These are phyloP conservation scores for Bovichtus diacanthus DNA, from an alignment of 2,797 vertebrate genomes.

Conservation along the genomic window DNA sequence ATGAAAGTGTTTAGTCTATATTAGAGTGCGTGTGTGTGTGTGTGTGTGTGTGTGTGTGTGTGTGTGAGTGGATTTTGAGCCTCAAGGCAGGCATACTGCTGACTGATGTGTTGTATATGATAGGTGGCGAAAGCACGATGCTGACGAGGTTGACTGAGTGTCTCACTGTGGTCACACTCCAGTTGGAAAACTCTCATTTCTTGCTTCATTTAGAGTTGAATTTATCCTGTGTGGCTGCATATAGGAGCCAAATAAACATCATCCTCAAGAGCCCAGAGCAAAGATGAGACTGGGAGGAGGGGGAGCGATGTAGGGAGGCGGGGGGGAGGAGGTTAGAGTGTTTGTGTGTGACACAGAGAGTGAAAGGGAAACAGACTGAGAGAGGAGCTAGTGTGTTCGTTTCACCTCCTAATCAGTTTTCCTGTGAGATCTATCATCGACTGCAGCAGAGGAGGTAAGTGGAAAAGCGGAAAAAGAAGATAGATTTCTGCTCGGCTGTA, in stretches of 20 bases:
- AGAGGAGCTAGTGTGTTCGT: conserved; percentile 65
- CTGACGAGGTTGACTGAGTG: conserved; percentile 54
- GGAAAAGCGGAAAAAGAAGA: conserved; percentile 44
- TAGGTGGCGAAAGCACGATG: conserved; percentile 44
- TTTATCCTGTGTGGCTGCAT: conserved; percentile 54
- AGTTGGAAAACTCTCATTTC: conserved; percentile 21
- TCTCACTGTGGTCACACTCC: conserved; percentile 38
- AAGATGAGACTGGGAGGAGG: conserved; percentile 57
- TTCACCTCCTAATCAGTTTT: conserved; percentile 82
- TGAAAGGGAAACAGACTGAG: conserved; percentile 57
- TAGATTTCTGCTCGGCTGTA: conserved; percentile 5
- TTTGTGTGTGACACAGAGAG: conserved; percentile 69
- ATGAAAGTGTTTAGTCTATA: conserved; percentile 43
- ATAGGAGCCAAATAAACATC: conserved; percentile 76
- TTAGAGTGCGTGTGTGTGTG: conserved; percentile 40
- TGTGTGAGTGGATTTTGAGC: conserved; percentile 40
- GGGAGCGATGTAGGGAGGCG: conserved; percentile 10
- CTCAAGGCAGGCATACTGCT: conserved; percentile 43
- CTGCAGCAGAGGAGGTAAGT: conserved; percentile 68
- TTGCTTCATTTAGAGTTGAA: conserved; percentile 42
- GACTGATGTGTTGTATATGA: conserved; percentile 48
- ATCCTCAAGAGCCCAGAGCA: conserved; percentile 58
- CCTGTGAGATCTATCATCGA: conserved; percentile 71
- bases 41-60: conserved; percentile 47
- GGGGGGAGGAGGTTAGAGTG: conserved; percentile 52